Conservation (phyloP, 2,888 invertebrate genomes). For the Taenaris catops region DNA sequence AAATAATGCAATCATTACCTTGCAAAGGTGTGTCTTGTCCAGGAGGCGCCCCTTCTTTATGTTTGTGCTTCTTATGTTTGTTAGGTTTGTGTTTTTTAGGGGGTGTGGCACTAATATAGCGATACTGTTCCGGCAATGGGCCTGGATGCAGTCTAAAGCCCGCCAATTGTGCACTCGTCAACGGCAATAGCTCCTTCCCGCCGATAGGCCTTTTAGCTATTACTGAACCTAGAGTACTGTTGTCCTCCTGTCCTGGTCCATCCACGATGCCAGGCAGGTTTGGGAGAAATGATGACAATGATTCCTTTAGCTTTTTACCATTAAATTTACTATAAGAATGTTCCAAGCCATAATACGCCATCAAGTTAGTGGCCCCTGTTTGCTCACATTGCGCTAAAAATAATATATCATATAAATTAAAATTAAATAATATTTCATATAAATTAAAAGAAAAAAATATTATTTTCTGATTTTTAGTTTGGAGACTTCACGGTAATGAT, state of each 20-base stretch:
- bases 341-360: conserved; percentile 97
- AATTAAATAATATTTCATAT: too few species aligned
- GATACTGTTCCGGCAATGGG: conserved; percentile 97
- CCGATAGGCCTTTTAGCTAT: conserved; percentile 97
- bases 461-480: too few species aligned
- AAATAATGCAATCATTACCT: conserved; percentile 46
- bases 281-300: conserved; percentile 96
- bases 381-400: conserved; percentile 91
- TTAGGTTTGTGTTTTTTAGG: conserved; percentile 94
- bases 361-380: conserved; percentile 97
- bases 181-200: conserved; percentile 90
- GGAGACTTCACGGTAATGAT: too few species aligned
- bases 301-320: conserved; percentile 97
- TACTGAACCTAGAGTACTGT: conserved; percentile 94
- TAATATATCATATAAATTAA: background rate
- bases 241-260: conserved; percentile 91
- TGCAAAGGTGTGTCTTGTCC: conserved; percentile 88
- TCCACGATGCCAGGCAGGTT: conserved; percentile 97
- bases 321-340: conserved; percentile 99
- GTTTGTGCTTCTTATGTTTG: conserved; percentile 96
- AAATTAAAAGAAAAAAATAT: too few species aligned
- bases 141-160: conserved; percentile 98
- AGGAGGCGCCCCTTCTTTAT: conserved; percentile 90
- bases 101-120: conserved; percentile 94
- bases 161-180: conserved; percentile 92